Evolutionary conservation across 2,113 vertebrate species (phyloP), one percentile per base, ranked within the genome.

Genomic region (Bos javanicus): DNA sequence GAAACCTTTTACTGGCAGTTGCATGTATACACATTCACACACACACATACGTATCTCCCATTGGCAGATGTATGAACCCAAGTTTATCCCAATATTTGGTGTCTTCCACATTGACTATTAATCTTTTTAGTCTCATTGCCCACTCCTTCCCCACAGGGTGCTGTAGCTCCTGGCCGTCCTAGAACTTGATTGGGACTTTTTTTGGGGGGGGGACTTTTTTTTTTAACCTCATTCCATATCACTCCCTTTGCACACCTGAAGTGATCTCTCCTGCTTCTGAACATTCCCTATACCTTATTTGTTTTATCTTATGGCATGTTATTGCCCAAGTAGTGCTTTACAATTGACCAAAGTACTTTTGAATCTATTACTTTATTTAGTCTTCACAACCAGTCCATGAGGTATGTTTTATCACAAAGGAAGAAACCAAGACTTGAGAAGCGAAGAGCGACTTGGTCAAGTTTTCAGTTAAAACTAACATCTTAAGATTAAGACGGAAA

Each of bases 351-450:
- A 67, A 96, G 23, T 94, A n/a, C 43, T 91, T 97, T 93, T 80
- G 71, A 96, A 96, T 94, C 36, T 57, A 74, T 93, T 92, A 46
- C 46, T 87, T 97, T 67, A 90, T 90, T 90, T 84, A 92, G 74
- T 87, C 67, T 93, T 83, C 76, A 96, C 10, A 86, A 36, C 80
- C 76, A 71, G 6, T 81, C 33, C 36, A 4, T 87, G 62, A 92
- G 50, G 28, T 95, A 7, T 95, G 54, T 50, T 78, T 33, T 96
- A 94, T 60, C 30, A 56, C 52, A 97, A 84, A 83, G n/a, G n/a
- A 96, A 25, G 17, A 96, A 96, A 76, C 26, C 52, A 97, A 95
- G 23, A 71, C 71, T 91, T 96, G 46, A 82, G 43, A 85, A 82
- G 16, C 13, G 1, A 64, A 81, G 26, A 84, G 76, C 60, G 59